phyloP scores from a whole-genome alignment of 2,113 vertebrate species.

The Pogonocichla stellata region DNA sequence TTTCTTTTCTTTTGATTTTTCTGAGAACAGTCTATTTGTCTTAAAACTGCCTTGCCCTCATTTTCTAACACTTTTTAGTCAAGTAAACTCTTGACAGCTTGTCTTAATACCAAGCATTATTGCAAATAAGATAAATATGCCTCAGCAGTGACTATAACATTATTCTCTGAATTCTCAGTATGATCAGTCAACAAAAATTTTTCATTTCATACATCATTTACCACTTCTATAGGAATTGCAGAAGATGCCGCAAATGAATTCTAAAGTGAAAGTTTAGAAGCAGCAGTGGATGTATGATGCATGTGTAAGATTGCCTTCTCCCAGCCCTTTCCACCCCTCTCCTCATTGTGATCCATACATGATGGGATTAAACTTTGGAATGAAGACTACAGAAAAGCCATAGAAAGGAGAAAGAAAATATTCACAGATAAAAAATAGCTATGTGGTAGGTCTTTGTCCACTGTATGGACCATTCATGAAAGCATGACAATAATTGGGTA shows the following conservation, averaged over 20 bases:
- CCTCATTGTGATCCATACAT: background rate
- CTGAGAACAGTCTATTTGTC: background rate
- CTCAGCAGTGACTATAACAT: background rate
- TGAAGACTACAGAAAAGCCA: background rate
- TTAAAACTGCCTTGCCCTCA: background rate
- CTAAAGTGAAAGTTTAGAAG: background rate
- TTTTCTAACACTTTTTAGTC: background rate
- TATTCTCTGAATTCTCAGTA: background rate
- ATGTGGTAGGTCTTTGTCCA: background rate
- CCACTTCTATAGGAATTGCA: background rate
- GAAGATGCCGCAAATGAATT: background rate
- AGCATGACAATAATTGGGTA: background rate
- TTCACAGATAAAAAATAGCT: background rate
- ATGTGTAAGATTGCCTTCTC: background rate
- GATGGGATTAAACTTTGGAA: background rate
- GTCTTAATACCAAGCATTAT: background rate
- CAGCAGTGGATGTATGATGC: background rate
- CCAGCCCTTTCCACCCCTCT: background rate
- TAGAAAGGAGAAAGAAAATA: background rate
- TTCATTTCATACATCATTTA: slow-evolving; percentile 44
- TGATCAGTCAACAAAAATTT: slow-evolving; percentile 2
- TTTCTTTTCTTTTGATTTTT: background rate
- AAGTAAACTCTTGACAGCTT: background rate
- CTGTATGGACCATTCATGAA: background rate
- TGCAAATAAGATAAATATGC: background rate